These are phyloP conservation scores for Archocentrus centrarchus DNA, from an alignment of 2,113 vertebrate species.

Conservation along the genomic window DNA sequence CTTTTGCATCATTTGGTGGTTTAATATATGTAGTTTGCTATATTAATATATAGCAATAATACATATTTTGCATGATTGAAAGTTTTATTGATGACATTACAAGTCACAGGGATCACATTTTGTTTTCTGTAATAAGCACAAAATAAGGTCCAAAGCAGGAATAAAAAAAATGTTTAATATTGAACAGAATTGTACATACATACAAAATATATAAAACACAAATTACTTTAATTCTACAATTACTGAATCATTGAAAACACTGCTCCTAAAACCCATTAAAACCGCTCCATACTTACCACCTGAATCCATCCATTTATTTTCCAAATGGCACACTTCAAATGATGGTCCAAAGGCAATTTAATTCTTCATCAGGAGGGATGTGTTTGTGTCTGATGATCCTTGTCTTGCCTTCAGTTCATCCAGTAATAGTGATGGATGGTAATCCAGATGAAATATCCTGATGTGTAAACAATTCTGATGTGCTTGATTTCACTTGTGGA, in stretches of 20 bases:
- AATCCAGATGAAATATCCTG: slow-evolving; percentile 4
- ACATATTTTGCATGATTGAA: slow-evolving; percentile 15
- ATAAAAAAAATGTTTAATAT: slow-evolving; percentile 42
- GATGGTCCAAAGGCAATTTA: not conserved
- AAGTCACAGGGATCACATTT: slow-evolving; percentile 11
- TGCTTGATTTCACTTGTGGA: not conserved
- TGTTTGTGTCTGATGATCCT: not conserved
- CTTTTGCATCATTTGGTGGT: not conserved
- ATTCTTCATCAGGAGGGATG: slow-evolving; percentile 9
- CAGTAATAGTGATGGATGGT: not conserved
- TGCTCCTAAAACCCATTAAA: not conserved
- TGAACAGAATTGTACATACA: not conserved
- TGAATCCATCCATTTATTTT: not conserved
- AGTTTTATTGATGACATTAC: not conserved
- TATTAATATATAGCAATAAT: slow-evolving; percentile 33
- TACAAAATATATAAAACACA: not conserved
- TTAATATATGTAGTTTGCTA: slow-evolving; percentile 33
- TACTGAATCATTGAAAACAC: not conserved
- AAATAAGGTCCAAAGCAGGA: slow-evolving; percentile 31
- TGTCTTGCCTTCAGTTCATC: slow-evolving; percentile 29
- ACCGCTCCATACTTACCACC: slow-evolving; percentile 56
- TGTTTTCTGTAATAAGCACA: slow-evolving; percentile 12
- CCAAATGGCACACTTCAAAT: not conserved
- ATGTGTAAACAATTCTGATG: not conserved
- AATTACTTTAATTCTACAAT: slow-evolving; percentile 5